Percentiles rank a stretch among this genome's conserved stretches.
Evolutionary conservation across 1,140 invertebrate species (phyloP).

Genomic region (Halyomorpha halys): DNA sequence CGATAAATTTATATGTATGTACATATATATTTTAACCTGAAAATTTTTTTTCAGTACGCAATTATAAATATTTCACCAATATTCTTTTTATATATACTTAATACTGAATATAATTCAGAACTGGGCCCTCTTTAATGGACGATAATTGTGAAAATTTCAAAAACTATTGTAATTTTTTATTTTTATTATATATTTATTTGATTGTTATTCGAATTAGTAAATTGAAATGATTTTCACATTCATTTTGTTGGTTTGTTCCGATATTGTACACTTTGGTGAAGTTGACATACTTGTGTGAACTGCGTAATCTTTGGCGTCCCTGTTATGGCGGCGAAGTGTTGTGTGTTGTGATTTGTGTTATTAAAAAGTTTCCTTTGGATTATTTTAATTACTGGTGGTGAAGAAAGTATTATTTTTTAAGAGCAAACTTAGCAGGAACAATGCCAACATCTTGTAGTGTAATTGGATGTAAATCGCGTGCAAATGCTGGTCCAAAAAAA

Average conservation of each 20-base stretch:
- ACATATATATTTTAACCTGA: background rate
- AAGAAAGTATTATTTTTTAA: too few relatives aligned
- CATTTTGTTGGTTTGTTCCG: too few relatives aligned
- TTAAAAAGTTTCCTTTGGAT: background rate
- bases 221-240: too few relatives aligned
- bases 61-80: background rate
- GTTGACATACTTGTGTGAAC: too few relatives aligned
- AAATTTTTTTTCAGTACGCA: background rate
- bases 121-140: too few relatives aligned
- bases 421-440: background rate
- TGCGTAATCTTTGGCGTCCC: background rate
- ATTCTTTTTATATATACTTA: background rate
- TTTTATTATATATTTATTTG: too few relatives aligned
- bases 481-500: background rate
- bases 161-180: too few relatives aligned
- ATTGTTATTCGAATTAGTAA: too few relatives aligned
- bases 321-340: constrained; percentile 8
- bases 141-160: too few relatives aligned
- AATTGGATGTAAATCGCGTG: constrained; percentile 8
- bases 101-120: background rate
- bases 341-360: constrained; percentile 4
- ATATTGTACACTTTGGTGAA: too few relatives aligned
- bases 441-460: constrained; percentile 11
- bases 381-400: background rate
- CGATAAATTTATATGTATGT: background rate